These are phyloP conservation scores for Microtus oregoni DNA, from an alignment of 2,113 vertebrate species.

Conservation along the genomic window DNA sequence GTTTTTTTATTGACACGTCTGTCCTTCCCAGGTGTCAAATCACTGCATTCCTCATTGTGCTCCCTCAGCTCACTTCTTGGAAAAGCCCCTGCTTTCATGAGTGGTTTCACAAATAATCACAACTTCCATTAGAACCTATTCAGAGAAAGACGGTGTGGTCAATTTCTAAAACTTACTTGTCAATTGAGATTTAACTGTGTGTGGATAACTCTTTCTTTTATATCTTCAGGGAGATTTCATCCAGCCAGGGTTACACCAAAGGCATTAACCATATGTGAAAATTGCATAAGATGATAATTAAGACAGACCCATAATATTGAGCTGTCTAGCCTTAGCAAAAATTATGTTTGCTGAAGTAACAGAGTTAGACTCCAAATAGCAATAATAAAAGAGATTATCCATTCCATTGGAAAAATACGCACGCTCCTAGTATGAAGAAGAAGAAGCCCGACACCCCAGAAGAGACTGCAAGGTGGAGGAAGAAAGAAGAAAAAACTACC, in stretches of 20 bases:
- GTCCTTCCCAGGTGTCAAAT: background rate
- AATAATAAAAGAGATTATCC: conserved; percentile 87
- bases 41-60: background rate
- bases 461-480: conserved; percentile 95
- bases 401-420: conserved; percentile 96
- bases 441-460: conserved; percentile 96
- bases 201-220: background rate
- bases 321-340: background rate
- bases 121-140: background rate
- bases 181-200: background rate
- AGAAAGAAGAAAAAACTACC: conserved; percentile 89
- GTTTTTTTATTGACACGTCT: background rate
- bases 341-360: background rate
- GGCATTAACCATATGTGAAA: background rate
- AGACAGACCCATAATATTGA: background rate
- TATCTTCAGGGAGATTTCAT: background rate
- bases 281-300: background rate
- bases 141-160: background rate
- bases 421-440: conserved; percentile 92
- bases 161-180: background rate
- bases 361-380: background rate
- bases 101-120: background rate
- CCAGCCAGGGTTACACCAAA: background rate
- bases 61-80: background rate
- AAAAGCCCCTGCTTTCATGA: background rate